A percentile compares a stretch with the other conserved stretches of the same genome.
These are phyloP conservation scores for Okamejei kenojei DNA, from an alignment of 2,797 vertebrate species.

Conservation along the genomic window DNA sequence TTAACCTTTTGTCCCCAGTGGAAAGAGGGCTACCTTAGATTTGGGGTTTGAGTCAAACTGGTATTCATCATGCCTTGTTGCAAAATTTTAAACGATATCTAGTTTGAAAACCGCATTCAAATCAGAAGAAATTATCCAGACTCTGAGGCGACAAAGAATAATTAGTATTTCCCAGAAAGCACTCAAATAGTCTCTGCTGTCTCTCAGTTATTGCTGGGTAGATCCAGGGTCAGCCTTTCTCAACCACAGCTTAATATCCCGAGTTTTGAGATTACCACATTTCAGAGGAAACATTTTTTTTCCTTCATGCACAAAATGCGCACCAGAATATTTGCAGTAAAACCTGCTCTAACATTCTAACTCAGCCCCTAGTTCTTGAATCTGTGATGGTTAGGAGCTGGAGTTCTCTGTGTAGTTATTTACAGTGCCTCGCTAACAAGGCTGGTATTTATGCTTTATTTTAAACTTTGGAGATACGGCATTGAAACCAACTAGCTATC, in stretches of 20 bases:
- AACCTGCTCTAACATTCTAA: not conserved
- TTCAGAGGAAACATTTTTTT: not conserved
- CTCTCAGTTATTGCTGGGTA: not conserved
- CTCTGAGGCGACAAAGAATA: not conserved
- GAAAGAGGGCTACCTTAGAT: not conserved
- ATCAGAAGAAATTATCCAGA: not conserved
- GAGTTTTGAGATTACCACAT: not conserved
- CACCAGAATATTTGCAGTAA: not conserved
- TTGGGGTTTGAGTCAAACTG: too few species aligned
- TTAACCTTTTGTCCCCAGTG: not conserved
- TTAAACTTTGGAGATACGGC: too few species aligned
- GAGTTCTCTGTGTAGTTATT: not conserved
- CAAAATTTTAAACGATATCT: not conserved
- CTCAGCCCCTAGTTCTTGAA: not conserved
- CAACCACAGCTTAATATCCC: not conserved
- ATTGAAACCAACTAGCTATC: too few species aligned
- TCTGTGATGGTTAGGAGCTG: not conserved
- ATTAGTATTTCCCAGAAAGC: not conserved
- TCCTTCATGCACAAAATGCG: not conserved
- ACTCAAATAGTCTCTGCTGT: not conserved
- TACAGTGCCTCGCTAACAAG: too few species aligned
- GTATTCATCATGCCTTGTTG: not conserved
- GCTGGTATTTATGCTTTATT: too few species aligned
- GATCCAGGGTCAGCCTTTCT: not conserved
- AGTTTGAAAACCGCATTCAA: not conserved